These are phyloP conservation scores for Borostomias antarcticus DNA, from an alignment of 2,797 vertebrate genomes.

Conservation along the genomic window DNA sequence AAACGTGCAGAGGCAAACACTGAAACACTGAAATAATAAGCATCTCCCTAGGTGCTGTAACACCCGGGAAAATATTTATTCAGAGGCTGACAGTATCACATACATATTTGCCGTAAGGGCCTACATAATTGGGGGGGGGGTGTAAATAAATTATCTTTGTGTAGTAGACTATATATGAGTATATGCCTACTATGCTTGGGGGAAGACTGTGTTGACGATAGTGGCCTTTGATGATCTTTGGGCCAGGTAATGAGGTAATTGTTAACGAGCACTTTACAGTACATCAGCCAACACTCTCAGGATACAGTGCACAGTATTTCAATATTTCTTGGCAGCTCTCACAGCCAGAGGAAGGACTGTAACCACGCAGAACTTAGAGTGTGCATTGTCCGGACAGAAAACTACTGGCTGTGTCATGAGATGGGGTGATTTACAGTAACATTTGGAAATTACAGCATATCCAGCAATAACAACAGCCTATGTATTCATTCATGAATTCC, in stretches of 20 bases:
- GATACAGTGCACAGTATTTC: conserved; percentile 12
- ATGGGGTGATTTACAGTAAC: no score
- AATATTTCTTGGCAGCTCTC: conserved; percentile 30
- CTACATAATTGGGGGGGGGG: neutral
- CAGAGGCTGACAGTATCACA: neutral
- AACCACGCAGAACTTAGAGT: no score
- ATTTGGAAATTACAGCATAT: no score
- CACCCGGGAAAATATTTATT: conserved; percentile 43
- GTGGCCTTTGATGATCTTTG: neutral
- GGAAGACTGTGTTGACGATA: neutral
- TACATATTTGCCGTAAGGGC: neutral
- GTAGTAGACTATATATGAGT: neutral
- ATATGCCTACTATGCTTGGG: neutral
- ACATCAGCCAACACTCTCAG: neutral
- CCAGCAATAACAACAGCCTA: no score
- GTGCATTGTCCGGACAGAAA: no score
- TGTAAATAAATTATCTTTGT: conserved; percentile 15
- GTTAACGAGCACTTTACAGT: neutral
- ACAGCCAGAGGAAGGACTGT: no score
- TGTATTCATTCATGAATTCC: no score
- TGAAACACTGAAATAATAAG: conserved; percentile 72
- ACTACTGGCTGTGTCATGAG: no score
- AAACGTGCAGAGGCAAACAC: conserved; percentile 77
- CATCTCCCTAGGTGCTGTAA: conserved; percentile 58
- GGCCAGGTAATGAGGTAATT: neutral